phyloP scores from a whole-genome alignment of 1,140 invertebrate genomes.

The Adelges cooleyi region DNA sequence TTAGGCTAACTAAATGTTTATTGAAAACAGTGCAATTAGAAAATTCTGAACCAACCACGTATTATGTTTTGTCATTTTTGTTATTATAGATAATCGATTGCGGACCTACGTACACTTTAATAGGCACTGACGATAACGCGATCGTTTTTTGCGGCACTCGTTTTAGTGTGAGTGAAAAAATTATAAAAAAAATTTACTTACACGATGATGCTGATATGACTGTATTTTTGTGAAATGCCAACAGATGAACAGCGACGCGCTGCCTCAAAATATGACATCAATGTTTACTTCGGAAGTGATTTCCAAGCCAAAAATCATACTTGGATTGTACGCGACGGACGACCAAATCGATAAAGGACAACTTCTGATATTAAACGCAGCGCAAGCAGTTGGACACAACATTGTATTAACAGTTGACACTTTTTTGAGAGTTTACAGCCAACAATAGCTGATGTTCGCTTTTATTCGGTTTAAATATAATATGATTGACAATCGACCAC shows the following conservation, averaged over 20 bases:
- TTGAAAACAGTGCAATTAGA: too few species aligned
- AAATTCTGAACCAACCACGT: too few species aligned
- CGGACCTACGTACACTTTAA: conserved; percentile 53
- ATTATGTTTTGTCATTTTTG: too few species aligned
- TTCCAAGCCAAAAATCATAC: conserved; percentile 4
- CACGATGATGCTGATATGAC: not conserved
- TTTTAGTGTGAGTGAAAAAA: conserved; percentile 32
- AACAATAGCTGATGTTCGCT: not conserved
- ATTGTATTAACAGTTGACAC: conserved; percentile 8
- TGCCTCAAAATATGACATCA: not conserved
- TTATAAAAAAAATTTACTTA: not conserved
- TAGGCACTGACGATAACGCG: conserved; percentile 52
- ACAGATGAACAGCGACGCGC: not conserved
- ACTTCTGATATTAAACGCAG: not conserved
- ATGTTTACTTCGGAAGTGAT: conserved; percentile 20
- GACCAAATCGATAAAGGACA: conserved; percentile 17
- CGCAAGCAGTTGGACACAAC: conserved; percentile 1
- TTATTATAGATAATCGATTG: conserved; percentile 48
- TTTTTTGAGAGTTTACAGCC: conserved; percentile 5
- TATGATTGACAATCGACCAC: too few species aligned
- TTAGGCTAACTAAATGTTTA: too few species aligned
- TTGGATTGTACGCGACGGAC: not conserved
- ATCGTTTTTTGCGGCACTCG: conserved; percentile 58
- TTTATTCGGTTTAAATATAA: too few species aligned
- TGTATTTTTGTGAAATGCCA: not conserved